phyloP scores from a whole-genome alignment of 2,888 invertebrate genomes.

The Chymomyza fuscimana region DNA sequence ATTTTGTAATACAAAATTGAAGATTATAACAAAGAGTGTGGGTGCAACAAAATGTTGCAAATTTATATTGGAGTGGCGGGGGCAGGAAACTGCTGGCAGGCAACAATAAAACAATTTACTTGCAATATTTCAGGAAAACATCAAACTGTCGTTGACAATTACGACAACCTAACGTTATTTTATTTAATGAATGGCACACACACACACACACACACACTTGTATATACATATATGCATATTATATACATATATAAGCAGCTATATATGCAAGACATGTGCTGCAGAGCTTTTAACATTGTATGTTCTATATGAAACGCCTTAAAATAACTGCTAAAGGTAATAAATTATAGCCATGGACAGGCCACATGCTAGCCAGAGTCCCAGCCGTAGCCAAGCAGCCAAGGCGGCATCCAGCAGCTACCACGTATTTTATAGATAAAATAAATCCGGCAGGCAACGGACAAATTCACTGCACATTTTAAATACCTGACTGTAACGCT shows the following conservation, averaged over 20 bases:
- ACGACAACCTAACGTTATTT: conserved; percentile 63
- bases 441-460: conserved; percentile 37
- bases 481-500: conserved; percentile 62
- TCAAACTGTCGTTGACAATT: conserved; percentile 75
- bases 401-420: conserved; percentile 14
- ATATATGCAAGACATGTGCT: conserved; percentile 12
- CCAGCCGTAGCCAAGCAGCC: conserved; percentile 34
- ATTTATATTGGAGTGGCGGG: background rate
- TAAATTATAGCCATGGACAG: conserved; percentile 67
- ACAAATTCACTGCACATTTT: conserved; percentile 58
- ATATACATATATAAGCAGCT: background rate
- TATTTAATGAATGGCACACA: conserved; percentile 67
- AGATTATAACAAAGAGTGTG: background rate
- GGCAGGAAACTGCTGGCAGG: background rate
- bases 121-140: conserved; percentile 67
- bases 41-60: background rate
- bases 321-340: conserved; percentile 62
- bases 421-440: conserved; percentile 8
- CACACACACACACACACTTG: conserved; percentile 11
- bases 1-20: conserved; percentile 45
- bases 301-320: conserved; percentile 49
- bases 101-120: conserved; percentile 60
- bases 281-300: conserved; percentile 8
- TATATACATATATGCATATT: background rate
- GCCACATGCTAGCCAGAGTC: conserved; percentile 31